Evolutionary conservation across 2,797 vertebrate genomes (phyloP).

Genomic region (Coreius guichenoti): DNA sequence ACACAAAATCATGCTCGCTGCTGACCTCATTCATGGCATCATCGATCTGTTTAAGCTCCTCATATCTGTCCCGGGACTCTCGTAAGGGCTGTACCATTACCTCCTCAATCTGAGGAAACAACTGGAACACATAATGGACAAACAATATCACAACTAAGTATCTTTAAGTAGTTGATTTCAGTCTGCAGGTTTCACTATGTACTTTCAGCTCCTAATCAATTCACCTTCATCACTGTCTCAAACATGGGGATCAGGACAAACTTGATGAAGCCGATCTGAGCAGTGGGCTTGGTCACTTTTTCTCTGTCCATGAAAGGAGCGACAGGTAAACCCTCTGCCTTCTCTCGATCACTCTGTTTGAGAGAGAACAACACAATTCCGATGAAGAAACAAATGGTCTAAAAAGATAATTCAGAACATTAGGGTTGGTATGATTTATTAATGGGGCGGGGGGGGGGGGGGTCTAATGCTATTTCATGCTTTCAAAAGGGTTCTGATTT

Average conservation of each 20-base stretch:
- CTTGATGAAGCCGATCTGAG: conserved; percentile 89
- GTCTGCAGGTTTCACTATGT: not conserved
- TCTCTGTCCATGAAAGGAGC: conserved; percentile 96
- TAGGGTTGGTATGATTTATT: not conserved
- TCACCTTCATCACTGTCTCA: conserved; percentile 82
- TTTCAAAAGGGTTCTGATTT: too few species aligned
- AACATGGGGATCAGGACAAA: conserved; percentile 85
- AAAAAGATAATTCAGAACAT: not conserved
- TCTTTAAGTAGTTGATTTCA: not conserved
- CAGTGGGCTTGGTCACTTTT: conserved; percentile 91
- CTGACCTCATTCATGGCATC: conserved; percentile 88
- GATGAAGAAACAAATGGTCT: not conserved
- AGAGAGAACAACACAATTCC: not conserved
- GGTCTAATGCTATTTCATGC: too few species aligned
- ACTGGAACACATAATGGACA: conserved; percentile 68
- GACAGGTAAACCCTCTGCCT: conserved; percentile 90
- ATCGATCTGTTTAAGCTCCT: conserved; percentile 89
- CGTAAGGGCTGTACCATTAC: conserved; percentile 90
- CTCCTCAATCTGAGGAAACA: conserved; percentile 90
- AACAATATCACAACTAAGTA: conserved; percentile 31
- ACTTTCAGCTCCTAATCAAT: not conserved
- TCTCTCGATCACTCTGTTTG: conserved; percentile 88
- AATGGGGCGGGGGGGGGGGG: too few species aligned
- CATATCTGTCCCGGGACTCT: conserved; percentile 89
- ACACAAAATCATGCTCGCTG: not conserved